Evolutionary conservation across 2,797 vertebrate species (phyloP).

Genomic region (Manis javanica): DNA sequence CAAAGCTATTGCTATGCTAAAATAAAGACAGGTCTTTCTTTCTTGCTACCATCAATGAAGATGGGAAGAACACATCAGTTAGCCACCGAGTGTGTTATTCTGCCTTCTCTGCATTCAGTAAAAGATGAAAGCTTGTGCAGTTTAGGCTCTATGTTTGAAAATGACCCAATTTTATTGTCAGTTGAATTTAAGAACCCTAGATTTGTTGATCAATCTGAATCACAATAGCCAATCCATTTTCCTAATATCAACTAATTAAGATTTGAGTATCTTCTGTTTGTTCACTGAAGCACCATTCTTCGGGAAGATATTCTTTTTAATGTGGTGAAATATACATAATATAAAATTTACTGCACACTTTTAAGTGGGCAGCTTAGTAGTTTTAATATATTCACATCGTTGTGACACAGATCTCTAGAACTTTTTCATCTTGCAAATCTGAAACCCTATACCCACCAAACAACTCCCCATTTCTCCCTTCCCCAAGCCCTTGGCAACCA

Average conservation of each 20-base stretch:
- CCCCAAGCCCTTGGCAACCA: not conserved
- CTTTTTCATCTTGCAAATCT: not conserved
- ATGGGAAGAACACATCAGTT: not conserved
- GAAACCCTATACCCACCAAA: not conserved
- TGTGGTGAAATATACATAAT: not conserved
- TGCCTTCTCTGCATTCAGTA: not conserved
- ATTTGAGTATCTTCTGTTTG: not conserved
- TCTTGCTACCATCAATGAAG: not conserved
- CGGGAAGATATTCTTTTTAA: not conserved
- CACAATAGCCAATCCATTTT: not conserved
- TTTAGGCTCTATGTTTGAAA: not conserved
- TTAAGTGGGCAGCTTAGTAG: not conserved
- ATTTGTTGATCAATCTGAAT: not conserved
- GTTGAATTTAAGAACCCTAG: slow-evolving; percentile 22
- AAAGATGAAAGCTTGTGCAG: not conserved
- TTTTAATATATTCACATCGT: not conserved
- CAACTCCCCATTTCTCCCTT: not conserved
- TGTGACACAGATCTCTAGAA: not conserved
- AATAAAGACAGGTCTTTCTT: not conserved
- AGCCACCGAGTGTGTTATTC: not conserved
- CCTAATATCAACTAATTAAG: not conserved
- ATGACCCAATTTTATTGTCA: not conserved
- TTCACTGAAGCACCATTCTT: not conserved
- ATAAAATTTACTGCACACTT: not conserved
- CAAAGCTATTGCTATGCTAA: not conserved